A percentile compares a stretch with the other conserved stretches of the same genome.
phyloP scores from a whole-genome alignment of 2,797 vertebrate genomes.

The Tolypeutes matacus region DNA sequence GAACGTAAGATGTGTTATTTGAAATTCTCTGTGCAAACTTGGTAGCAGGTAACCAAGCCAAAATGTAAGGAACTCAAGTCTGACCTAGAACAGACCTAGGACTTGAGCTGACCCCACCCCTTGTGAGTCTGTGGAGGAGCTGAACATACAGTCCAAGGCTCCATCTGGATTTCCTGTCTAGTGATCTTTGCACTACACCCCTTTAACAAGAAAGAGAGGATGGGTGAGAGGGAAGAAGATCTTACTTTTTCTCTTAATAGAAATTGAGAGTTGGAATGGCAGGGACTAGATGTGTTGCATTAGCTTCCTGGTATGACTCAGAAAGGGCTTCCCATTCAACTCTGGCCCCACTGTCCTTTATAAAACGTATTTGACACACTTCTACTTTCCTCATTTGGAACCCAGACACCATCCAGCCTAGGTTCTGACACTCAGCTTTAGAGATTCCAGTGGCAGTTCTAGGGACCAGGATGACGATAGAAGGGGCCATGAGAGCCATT shows the following conservation, averaged over 20 bases:
- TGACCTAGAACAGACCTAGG: conserved; percentile 38
- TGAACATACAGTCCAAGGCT: background rate
- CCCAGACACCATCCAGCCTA: conserved; percentile 43
- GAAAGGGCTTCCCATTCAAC: conserved; percentile 58
- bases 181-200: background rate
- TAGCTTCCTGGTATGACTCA: background rate
- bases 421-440: conserved; percentile 51
- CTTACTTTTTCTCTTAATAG: conserved; percentile 53
- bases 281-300: background rate
- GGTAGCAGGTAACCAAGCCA: conserved; percentile 35
- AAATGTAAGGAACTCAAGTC: conserved; percentile 70
- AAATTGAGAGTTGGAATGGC: conserved; percentile 23
- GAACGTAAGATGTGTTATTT: conserved; percentile 77
- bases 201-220: background rate
- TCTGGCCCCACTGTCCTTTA: conserved; percentile 46
- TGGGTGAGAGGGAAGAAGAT: background rate
- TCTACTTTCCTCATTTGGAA: conserved; percentile 45
- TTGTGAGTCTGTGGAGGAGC: conserved; percentile 46
- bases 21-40: conserved; percentile 72
- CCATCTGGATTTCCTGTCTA: background rate
- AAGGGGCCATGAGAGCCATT: conserved; percentile 24
- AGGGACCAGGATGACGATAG: background rate
- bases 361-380: conserved; percentile 19
- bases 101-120: background rate
- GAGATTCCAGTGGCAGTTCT: conserved; percentile 27